Percentiles rank a stretch among this genome's conserved stretches.
phyloP scores from a whole-genome alignment of 37 sponge, comb jelly and placozoan species.

The Beroe forskalii region DNA sequence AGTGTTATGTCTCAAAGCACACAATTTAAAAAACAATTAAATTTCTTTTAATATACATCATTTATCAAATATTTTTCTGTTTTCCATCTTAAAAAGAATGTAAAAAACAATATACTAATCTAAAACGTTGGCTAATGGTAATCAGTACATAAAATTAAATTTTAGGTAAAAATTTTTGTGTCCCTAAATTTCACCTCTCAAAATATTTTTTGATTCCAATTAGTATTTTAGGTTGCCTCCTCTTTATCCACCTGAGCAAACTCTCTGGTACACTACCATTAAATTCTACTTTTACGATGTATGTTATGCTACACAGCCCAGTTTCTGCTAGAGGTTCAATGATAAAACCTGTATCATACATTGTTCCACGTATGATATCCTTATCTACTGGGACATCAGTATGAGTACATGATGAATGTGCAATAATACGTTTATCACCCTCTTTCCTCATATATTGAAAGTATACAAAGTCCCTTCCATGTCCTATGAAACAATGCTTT shows the following conservation, averaged over 20 bases:
- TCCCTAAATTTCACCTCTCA: not conserved
- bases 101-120: too few species aligned
- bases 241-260: not conserved
- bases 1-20: too few species aligned
- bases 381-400: not conserved
- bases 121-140: too few species aligned
- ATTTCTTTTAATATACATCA: too few species aligned
- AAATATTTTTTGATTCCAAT: slow-evolving; percentile 24
- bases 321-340: slow-evolving; percentile 35
- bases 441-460: slow-evolving; percentile 3
- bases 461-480: slow-evolving; percentile 21
- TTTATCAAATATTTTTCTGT: too few species aligned
- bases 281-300: slow-evolving; percentile 2
- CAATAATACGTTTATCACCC: slow-evolving; percentile 27
- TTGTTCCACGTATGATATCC: not conserved
- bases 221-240: slow-evolving; percentile 15
- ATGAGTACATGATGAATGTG: slow-evolving; percentile 3
- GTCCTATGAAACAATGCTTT: slow-evolving; percentile 6
- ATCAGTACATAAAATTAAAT: too few species aligned
- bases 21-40: too few species aligned
- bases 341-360: slow-evolving; percentile 41
- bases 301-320: not conserved
- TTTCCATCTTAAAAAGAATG: too few species aligned
- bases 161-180: too few species aligned
- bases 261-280: not conserved